Base-by-base conservation (phyloP, 2,797 vertebrate species). In the Chanos chanos region DNA sequence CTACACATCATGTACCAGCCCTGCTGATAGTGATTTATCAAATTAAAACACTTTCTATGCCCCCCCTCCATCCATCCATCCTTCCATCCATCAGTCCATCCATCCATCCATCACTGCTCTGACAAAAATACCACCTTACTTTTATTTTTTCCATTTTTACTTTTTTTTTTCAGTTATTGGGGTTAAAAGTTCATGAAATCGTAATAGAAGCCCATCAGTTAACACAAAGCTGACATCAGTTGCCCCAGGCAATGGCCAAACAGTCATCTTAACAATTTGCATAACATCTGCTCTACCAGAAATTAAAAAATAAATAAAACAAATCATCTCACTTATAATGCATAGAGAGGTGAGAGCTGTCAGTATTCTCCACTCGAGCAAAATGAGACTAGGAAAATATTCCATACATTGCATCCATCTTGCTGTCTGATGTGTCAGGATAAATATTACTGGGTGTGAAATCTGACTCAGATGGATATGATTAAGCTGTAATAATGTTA, bases 231-330 rank as follows among this genome's bases (percentile, higher is more conserved):
- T 47, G 40, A 61, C 10, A 72, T 63, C 75, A 70, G 52, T 50
- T 18, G 28, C 4, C 13, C 15, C 41, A 6, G 36, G 19, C 58
- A 10, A 12, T 18, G 62, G 53, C 65, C 67, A 66, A 48, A 52
- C 57, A 70, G 72, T 62, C 47, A 66, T 40, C 64, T 61, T 25
- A 21, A 7, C 51, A 39, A 72, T 66, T 67, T 57, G 63, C 53
- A 62, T 52, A 72, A 72, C 72, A 77, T 74, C 75, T 72, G 75
- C 40, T 70, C 41, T 47, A 25, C 61, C 70, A 54, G 19, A 52
- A 72, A 64, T 33, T 41, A 43, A 24, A 56, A 59, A 66, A 40
- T 52, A 47, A 52, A 61, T 24, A 56, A 59, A 66, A 40, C 52
- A 47, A 52, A 61, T 59, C 47, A 56, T 63, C 49, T 54, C 39